Base-by-base conservation (phyloP, 2,797 vertebrate species). In the Diplodus puntazzo region DNA sequence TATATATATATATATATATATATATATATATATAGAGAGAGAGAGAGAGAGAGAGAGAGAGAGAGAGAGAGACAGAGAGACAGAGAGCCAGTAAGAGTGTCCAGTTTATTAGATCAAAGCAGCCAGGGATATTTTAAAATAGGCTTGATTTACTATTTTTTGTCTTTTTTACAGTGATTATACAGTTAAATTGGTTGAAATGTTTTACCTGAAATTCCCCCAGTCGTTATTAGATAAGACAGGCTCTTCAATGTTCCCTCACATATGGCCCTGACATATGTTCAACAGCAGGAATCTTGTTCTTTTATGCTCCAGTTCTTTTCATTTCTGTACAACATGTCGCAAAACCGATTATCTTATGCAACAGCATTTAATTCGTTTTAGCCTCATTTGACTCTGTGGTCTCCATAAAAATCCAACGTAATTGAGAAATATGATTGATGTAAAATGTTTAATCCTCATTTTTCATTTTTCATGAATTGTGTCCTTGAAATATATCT, bases 221-320 rank as follows among this genome's bases (percentile, higher is more conserved):
- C 14, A 46, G 34, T 54, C 23, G n/a, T 17, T 10, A 21, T 20
- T 3, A 63, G 49, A 45, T n/a, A 52, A 18, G 55, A 45, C 61
- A 20, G 52, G 9, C 46, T 67, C 3, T 52, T 52, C n/a, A 58
- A 27, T 59, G 10, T 67, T 52, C 43, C 18, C n/a, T 34, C 50
- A 45, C 69, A 62, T 53, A 27, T 46, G 50, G 10, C 20, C 42
- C 13, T 21, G 4, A 52, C 48, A 52, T 66, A 66, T 66, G 63
- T 14, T 50, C 18, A 66, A 18, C 46, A 52, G 30, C 63, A 63
- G 43, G 43, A 48, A 63, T 27, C 43, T 5, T n/a, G 25, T 66
- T 53, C 20, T 2, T 42, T 67, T 6, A 5, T 3, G 16, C 34
- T 52, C 64, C 17, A 14, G 62, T 62, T 59, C 12, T 16, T 62